Conservation (phyloP, 2,797 vertebrate genomes). For the Rhabdophis nuchalis region DNA sequence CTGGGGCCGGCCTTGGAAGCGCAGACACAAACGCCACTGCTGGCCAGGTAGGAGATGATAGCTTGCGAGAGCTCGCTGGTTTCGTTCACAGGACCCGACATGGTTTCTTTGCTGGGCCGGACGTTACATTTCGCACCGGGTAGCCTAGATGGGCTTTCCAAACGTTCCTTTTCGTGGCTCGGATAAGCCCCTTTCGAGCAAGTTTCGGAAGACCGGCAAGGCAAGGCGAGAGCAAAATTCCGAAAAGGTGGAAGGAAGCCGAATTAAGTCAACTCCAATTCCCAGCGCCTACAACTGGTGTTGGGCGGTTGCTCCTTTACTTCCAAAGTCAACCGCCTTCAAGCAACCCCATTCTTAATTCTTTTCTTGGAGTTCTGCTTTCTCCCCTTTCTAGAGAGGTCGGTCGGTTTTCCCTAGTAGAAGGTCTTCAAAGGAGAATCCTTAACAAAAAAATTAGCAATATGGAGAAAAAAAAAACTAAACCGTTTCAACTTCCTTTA, state of each 20-base stretch:
- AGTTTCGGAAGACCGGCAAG: neutral
- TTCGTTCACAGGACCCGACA: neutral
- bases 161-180: neutral
- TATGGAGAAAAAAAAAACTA: neutral
- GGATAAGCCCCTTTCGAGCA: neutral
- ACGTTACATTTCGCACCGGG: neutral
- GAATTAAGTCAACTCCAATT: neutral
- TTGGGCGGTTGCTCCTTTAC: too few relatives aligned
- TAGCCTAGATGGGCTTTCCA: too few relatives aligned
- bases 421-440: neutral
- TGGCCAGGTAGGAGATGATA: constrained; percentile 28
- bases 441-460: neutral
- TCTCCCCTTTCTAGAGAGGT: neutral
- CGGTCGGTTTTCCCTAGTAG: neutral
- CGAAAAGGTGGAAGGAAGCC: neutral
- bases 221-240: neutral
- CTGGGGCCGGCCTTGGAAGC: neutral
- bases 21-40: constrained; percentile 11
- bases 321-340: neutral
- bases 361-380: neutral
- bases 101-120: neutral
- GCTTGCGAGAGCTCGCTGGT: neutral
- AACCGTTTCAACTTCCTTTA: neutral
- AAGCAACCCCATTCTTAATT: neutral
- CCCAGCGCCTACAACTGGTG: neutral